Conservation (phyloP, 92 coral and sea anemone genomes). For the Plumapathes pennacea region DNA sequence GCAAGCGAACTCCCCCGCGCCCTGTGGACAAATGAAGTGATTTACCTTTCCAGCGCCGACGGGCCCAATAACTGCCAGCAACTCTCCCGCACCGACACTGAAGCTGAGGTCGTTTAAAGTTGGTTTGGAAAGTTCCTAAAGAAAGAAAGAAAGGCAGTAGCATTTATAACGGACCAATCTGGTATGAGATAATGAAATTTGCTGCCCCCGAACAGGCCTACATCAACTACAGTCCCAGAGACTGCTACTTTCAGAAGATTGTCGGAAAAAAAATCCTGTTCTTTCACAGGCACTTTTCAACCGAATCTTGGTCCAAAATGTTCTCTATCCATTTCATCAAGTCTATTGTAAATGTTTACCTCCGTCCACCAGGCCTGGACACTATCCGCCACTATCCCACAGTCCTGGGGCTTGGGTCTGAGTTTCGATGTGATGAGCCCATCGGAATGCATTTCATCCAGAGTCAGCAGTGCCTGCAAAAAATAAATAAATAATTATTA, state of each 20-base stretch:
- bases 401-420: slow-evolving; percentile 78
- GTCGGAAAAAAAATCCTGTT: no score
- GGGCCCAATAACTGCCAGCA: slow-evolving; percentile 73
- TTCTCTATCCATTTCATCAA: no score
- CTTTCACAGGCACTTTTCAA: no score
- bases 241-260: slow-evolving; percentile 5
- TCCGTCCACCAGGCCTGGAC: slow-evolving; percentile 65
- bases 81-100: slow-evolving; percentile 58
- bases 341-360: slow-evolving; percentile 11
- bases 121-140: slow-evolving; percentile 52
- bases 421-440: slow-evolving; percentile 68
- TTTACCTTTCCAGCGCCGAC: slow-evolving; percentile 83
- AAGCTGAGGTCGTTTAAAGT: slow-evolving; percentile 73
- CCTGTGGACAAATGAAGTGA: background rate
- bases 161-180: no score
- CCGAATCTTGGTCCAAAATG: background rate
- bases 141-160: background rate
- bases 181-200: no score
- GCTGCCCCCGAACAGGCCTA: no score
- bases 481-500: no score
- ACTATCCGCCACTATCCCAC: slow-evolving; percentile 62
- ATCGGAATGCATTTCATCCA: slow-evolving; percentile 75
- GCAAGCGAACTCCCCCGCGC: no score
- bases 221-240: no score
- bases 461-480: slow-evolving; percentile 49